Evolutionary conservation across 2,888 invertebrate species (phyloP), one percentile per base, ranked within the genome.

Genomic region (Ochlodes sylvanus): DNA sequence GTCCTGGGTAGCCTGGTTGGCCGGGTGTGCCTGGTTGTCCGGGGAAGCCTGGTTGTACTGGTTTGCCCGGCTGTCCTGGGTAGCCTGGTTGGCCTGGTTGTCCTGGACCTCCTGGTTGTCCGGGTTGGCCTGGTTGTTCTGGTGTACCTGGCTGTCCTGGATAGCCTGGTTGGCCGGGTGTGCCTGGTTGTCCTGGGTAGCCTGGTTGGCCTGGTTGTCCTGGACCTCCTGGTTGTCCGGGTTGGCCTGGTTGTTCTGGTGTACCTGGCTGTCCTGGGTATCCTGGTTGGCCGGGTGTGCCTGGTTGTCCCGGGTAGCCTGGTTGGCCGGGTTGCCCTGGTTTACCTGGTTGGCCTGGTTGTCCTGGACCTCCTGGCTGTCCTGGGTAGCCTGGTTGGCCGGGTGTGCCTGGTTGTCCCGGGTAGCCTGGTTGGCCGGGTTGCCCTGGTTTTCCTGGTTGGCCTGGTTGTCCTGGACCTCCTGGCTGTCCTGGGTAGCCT

Each of bases 191-290:
- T 27, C 27, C 27, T 27, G 27, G 27, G 27, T 27, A 27, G 27
- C 27, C 27, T 27, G 27, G 27, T 27, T 27, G 2, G 27, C 27
- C 27, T 27, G 27, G 27, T 5, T 27, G 27, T 27, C 27, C 27
- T 4, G 27, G 27, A 5, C 27, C 27, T 27, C 27, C 27, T 27
- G 27, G 27, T 27, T 27, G 27, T 27, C 27, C 27, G 27, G 27
- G 5, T 5, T 27, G 27, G 2, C 38, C 38, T 38, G 38, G 38
- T 1, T 71, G 12, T 0, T 87, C 88, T 15, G 94, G 94, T 6
- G 80, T 84, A 38, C 90, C 92, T 0, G 95, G 95, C 15, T 62
- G 12, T 44, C 74, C 75, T 38, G 73, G 73, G 27, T 70, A 67
- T 15, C 76, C 76, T 66, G 55, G 58, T 7, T 57, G 50, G 14